Evolutionary conservation across 2,888 invertebrate genomes (phyloP).

Genomic region (Neuroscelio doddi): DNA sequence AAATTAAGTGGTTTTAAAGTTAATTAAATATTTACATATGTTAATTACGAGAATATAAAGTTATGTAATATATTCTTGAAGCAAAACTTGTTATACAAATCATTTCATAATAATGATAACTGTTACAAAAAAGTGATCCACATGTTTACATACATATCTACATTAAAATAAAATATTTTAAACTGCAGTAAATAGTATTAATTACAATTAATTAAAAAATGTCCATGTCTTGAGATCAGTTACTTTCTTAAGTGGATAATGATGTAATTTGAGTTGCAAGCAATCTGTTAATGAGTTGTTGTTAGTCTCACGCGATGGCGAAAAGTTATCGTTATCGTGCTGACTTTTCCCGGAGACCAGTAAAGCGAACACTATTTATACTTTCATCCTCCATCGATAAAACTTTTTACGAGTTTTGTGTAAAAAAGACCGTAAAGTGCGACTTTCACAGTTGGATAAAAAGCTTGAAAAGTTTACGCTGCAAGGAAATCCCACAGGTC

Average conservation of each 20-base stretch:
- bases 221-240: background rate
- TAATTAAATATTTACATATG: too few species aligned
- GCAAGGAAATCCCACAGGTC: constrained; percentile 40
- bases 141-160: too few species aligned
- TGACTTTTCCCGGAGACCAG: constrained; percentile 14
- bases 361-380: constrained; percentile 33
- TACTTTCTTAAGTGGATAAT: constrained; percentile 19
- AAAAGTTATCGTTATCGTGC: constrained; percentile 12
- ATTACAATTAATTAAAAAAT: too few species aligned
- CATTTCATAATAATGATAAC: too few species aligned
- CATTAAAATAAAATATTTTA: too few species aligned
- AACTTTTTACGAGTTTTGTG: constrained; percentile 38
- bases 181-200: too few species aligned
- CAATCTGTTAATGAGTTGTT: constrained; percentile 32
- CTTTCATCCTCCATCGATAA: constrained; percentile 36
- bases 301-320: constrained; percentile 25
- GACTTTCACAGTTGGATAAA: constrained; percentile 43
- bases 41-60: too few species aligned
- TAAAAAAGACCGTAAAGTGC: constrained; percentile 40
- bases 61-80: too few species aligned
- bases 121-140: too few species aligned
- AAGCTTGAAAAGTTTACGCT: constrained; percentile 41
- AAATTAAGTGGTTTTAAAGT: too few species aligned
- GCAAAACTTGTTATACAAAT: too few species aligned
- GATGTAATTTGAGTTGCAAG: constrained; percentile 20